Conservation (phyloP, 2,113 vertebrate genomes). For the Empidonax traillii region DNA sequence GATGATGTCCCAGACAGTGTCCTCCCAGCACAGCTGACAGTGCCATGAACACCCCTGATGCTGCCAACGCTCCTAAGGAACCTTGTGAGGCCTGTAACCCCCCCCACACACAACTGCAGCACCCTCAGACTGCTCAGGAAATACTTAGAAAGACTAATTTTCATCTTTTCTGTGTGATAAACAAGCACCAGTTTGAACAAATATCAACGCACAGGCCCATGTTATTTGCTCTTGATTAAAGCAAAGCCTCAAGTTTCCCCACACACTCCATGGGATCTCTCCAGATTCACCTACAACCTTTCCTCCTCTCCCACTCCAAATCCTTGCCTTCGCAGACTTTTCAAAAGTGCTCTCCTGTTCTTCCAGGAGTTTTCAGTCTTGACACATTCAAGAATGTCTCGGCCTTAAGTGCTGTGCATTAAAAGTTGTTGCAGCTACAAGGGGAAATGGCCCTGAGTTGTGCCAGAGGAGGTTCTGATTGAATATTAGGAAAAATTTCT, state of each 20-base stretch:
- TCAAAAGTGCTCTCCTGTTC: not conserved
- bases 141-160: not conserved
- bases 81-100: not conserved
- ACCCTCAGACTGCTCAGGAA: not conserved
- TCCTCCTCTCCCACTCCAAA: not conserved
- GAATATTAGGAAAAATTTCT: not conserved
- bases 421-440: fast-evolving
- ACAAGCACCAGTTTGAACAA: not conserved
- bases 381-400: not conserved
- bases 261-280: fast-evolving
- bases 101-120: not conserved
- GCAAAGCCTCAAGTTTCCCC: not conserved
- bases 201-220: fast-evolving
- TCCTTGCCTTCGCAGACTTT: not conserved
- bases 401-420: fast-evolving
- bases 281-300: not conserved
- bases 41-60: not conserved
- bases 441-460: not conserved
- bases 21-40: not conserved
- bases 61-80: not conserved
- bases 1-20: not conserved
- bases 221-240: not conserved
- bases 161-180: not conserved
- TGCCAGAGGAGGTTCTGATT: not conserved
- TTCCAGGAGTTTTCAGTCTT: not conserved